Percentiles rank a stretch among this genome's conserved stretches.
phyloP scores from a whole-genome alignment of 2,113 vertebrate genomes.

The Brachypteracias leptosomus region DNA sequence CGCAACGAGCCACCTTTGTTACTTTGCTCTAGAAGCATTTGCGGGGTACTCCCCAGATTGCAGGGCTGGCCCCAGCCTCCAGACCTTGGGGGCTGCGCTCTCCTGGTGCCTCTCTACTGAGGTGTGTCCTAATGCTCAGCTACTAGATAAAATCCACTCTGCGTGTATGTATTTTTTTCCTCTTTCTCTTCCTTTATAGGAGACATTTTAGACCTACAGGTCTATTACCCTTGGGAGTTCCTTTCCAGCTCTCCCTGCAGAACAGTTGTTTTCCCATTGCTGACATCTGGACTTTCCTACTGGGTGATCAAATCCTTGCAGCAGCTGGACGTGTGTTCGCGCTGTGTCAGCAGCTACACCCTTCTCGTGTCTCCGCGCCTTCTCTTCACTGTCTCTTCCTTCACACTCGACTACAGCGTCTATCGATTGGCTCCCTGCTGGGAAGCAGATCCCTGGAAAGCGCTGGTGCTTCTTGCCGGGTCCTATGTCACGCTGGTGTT shows the following conservation, averaged over 20 bases:
- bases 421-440: conserved; percentile 69
- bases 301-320: conserved; percentile 72
- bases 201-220: conserved; percentile 76
- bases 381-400: conserved; percentile 73
- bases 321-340: conserved; percentile 38
- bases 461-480: conserved; percentile 71
- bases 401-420: conserved; percentile 67
- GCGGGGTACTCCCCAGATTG: too few relatives aligned
- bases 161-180: not conserved
- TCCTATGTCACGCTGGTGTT: conserved; percentile 79
- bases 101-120: too few relatives aligned
- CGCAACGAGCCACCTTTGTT: too few relatives aligned
- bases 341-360: conserved; percentile 62
- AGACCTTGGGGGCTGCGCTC: too few relatives aligned
- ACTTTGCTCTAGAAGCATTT: too few relatives aligned
- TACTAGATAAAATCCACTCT: not conserved
- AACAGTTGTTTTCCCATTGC: conserved; percentile 74
- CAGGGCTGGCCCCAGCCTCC: too few relatives aligned
- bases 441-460: conserved; percentile 70
- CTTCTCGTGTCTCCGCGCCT: conserved; percentile 78
- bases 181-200: conserved; percentile 57
- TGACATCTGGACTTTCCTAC: conserved; percentile 76
- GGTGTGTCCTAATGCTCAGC: not conserved
- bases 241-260: conserved; percentile 74
- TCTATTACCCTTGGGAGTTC: conserved; percentile 79